Base-by-base conservation (phyloP, 2,888 invertebrate species). In the Macrophya annulata region DNA sequence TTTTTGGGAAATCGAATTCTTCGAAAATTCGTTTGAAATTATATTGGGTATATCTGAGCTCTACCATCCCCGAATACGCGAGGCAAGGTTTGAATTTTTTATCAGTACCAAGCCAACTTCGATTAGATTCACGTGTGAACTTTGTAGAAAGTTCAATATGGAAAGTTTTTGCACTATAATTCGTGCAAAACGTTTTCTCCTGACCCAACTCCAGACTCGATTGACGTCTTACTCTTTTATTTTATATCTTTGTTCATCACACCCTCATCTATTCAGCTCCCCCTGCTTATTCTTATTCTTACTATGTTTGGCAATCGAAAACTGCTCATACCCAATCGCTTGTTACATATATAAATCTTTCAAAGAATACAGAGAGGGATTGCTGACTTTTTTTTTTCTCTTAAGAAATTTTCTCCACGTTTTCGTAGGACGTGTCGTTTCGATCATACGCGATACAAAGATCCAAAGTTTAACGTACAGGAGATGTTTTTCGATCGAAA, bases 121-220 rank as follows among this genome's bases (percentile, higher is more conserved):
- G 77, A 77, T 77, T 77, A 77, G 77, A 77, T 77, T 37, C 77
- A 51, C 77, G 77, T 77, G 77, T 51, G 55, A 77, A 77, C 77
- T 77, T 55, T 77, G 9, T 15, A 21, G 15, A 76, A 77, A 77
- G 77, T 77, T 77, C 51, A 48, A 77, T 55, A 77, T 77, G 51
- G n/a, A 77, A 77, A 77, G 51, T 77, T 55, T 77, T 48, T 77
- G 51, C 25, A 77, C 51, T 51, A 77, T 77, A 77, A 77, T 77
- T 77, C 51, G 77, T n/a, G 25, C 77, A 77, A 77, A 77, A 77
- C 77, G 77, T 77, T 55, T 77, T 77, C 31, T n/a, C 37, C 77
- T 31, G 51, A 77, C 55, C 31, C 6, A 77, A 77, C 31, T 77
- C 25, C 9, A 9, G 12, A 31, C 77, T 25, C 48, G 51, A 77